Percentiles rank a stretch among this genome's conserved stretches.
phyloP scores from a whole-genome alignment of 2,888 invertebrate genomes.

The Conchocele bisecta region DNA sequence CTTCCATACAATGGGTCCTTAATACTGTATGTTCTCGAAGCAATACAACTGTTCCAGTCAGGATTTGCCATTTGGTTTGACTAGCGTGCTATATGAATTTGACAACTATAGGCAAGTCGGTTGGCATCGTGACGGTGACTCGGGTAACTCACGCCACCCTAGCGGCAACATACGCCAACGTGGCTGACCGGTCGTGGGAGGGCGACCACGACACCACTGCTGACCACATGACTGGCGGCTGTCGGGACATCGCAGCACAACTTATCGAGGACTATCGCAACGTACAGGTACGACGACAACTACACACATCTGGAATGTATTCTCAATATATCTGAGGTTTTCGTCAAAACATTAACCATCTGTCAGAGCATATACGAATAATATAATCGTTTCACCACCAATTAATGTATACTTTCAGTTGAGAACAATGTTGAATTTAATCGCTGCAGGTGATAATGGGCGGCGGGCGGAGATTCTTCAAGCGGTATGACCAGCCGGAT shows the following conservation, averaged over 20 bases:
- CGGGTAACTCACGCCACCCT: conserved; percentile 74
- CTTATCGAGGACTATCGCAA: conserved; percentile 67
- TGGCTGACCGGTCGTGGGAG: conserved; percentile 68
- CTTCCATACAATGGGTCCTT: too few relatives aligned
- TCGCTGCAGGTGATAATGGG: conserved; percentile 67
- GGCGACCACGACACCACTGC: conserved; percentile 51
- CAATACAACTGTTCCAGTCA: too few relatives aligned
- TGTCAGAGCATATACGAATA: too few relatives aligned
- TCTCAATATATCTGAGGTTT: not conserved
- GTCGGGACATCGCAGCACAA: conserved; percentile 70
- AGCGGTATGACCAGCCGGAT: conserved; percentile 59
- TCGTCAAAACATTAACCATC: too few relatives aligned
- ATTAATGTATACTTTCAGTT: too few relatives aligned
- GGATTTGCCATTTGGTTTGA: too few relatives aligned
- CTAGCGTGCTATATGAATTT: too few relatives aligned
- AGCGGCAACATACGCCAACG: conserved; percentile 66
- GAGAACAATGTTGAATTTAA: not conserved
- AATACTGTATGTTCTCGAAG: too few relatives aligned
- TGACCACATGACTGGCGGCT: conserved; percentile 45
- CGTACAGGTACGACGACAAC: conserved; percentile 71
- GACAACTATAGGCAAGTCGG: conserved; percentile 68
- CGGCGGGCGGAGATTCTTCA: conserved; percentile 69
- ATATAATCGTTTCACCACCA: too few relatives aligned
- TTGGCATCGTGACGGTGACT: conserved; percentile 70
- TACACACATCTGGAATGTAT: too few relatives aligned